These are phyloP conservation scores for Scaptomyza graminum DNA, from an alignment of 1,140 invertebrate species.

Conservation along the genomic window DNA sequence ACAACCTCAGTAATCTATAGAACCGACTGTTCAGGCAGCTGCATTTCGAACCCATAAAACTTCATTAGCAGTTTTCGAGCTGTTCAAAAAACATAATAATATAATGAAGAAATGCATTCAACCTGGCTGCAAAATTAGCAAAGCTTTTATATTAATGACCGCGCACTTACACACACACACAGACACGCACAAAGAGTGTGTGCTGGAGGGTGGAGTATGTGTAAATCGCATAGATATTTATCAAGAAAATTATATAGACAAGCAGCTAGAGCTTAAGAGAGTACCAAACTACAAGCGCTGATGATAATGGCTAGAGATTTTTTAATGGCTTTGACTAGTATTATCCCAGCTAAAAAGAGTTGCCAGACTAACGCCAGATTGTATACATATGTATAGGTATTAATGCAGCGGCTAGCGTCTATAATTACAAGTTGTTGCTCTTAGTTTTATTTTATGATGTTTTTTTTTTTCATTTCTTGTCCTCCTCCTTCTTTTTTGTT, in stretches of 20 bases:
- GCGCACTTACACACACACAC: slow-evolving; percentile 22
- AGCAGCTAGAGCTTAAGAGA: slow-evolving; percentile 5
- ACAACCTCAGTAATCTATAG: slow-evolving; percentile 33
- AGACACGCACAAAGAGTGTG: neutral
- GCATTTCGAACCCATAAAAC: slow-evolving; percentile 71
- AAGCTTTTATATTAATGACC: slow-evolving; percentile 74
- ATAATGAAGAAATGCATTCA: neutral
- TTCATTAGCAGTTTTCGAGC: slow-evolving; percentile 63
- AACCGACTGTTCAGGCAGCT: slow-evolving; percentile 38
- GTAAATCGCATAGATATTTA: slow-evolving; percentile 79
- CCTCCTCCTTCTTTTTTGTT: neutral
- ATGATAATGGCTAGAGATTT: slow-evolving; percentile 76
- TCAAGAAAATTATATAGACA: slow-evolving; percentile 77
- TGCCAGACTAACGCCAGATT: slow-evolving; percentile 56
- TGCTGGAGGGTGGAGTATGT: slow-evolving; percentile 36
- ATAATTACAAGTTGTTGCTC: slow-evolving; percentile 60
- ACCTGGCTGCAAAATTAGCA: slow-evolving; percentile 58
- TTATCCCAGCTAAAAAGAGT: slow-evolving; percentile 68
- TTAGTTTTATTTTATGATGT: slow-evolving; percentile 10
- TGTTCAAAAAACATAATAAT: neutral
- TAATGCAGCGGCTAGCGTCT: slow-evolving; percentile 43
- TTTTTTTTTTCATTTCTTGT: slow-evolving; percentile 5
- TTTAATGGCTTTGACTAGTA: slow-evolving; percentile 79
- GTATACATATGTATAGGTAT: slow-evolving; percentile 24
- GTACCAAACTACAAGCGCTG: slow-evolving; percentile 41